phyloP scores from a whole-genome alignment of 92 coral and sea anemone species.

The Parazoanthus darwini region DNA sequence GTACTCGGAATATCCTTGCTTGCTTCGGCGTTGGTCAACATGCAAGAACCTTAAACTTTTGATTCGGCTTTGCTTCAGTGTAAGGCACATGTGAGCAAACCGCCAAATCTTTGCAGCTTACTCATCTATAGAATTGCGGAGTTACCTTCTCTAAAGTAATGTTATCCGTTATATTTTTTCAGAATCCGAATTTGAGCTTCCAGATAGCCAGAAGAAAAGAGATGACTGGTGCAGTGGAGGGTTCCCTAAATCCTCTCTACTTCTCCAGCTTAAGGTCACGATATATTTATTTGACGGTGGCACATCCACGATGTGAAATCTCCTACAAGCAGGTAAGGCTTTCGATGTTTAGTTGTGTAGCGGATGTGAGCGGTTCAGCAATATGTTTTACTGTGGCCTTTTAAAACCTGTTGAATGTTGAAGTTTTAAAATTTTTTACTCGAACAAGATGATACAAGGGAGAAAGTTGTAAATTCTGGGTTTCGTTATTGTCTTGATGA shows the following conservation, averaged over 20 bases:
- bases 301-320: constrained; percentile 14
- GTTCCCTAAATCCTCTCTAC: neutral
- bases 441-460: neutral
- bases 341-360: neutral
- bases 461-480: neutral
- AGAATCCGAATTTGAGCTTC: constrained; percentile 20
- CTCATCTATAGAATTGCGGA: neutral
- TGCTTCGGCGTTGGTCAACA: constrained; percentile 10
- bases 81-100: neutral
- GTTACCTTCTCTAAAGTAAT: neutral
- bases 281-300: neutral
- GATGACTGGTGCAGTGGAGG: neutral
- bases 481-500: neutral
- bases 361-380: neutral
- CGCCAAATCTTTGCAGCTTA: neutral
- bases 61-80: neutral
- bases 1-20: neutral
- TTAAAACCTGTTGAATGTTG: constrained; percentile 42
- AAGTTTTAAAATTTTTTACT: neutral
- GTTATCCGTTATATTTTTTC: neutral
- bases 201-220: neutral
- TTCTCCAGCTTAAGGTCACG: neutral
- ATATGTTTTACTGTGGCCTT: neutral
- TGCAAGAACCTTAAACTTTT: neutral
- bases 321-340: neutral